These are phyloP conservation scores for Cacoxenus indagator DNA, from an alignment of 2,888 invertebrate genomes.

Conservation along the genomic window DNA sequence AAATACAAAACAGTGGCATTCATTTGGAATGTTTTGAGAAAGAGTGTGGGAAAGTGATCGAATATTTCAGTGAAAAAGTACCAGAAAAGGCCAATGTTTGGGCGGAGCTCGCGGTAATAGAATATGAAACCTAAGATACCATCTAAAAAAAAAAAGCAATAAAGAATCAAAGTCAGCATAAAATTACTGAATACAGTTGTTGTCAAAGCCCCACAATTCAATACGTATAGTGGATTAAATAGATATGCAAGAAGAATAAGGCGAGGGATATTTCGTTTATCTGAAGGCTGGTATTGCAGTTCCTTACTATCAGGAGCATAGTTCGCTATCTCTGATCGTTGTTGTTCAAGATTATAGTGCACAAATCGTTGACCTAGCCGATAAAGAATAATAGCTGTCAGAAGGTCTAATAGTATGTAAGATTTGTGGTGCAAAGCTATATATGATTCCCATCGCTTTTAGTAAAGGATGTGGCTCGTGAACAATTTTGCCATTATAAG, in stretches of 20 bases:
- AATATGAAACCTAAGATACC: conserved; percentile 87
- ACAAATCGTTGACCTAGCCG: conserved; percentile 80
- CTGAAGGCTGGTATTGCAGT: conserved; percentile 70
- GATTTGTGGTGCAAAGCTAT: conserved; percentile 57
- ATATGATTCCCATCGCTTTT: conserved; percentile 69
- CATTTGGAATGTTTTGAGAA: conserved; percentile 96
- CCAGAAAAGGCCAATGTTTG: conserved; percentile 99
- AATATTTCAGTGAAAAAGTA: conserved; percentile 99
- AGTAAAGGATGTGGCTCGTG: conserved; percentile 91
- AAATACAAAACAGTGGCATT: conserved; percentile 93
- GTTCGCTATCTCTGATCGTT: conserved; percentile 72
- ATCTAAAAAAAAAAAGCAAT: conserved; percentile 79
- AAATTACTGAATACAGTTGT: conserved; percentile 92
- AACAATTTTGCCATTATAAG: conserved; percentile 90
- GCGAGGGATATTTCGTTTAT: conserved; percentile 72
- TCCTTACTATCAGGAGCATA: conserved; percentile 77
- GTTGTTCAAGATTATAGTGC: conserved; percentile 72
- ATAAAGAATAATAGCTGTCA: conserved; percentile 82
- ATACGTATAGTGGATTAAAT: conserved; percentile 89
- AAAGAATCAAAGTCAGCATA: conserved; percentile 80
- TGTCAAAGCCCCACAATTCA: conserved; percentile 89
- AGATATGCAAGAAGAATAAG: conserved; percentile 85
- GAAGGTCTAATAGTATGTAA: conserved; percentile 81
- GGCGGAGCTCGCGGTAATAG: conserved; percentile 92
- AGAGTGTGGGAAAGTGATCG: conserved; percentile 96